Evolutionary conservation across 1,140 invertebrate genomes (phyloP).

Genomic region (fruit fly (Drosophila melanogaster)): DNA sequence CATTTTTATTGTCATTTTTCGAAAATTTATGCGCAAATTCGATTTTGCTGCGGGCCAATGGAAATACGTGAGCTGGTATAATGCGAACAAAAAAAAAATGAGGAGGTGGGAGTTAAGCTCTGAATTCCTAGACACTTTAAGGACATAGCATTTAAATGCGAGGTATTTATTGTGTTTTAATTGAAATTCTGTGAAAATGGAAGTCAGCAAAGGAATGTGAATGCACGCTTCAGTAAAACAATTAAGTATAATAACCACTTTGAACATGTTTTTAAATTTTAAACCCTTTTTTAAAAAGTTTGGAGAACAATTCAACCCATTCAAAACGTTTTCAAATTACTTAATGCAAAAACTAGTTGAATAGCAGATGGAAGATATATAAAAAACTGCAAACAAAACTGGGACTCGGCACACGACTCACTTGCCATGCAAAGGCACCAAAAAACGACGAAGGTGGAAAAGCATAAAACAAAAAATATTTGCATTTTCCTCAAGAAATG

Average conservation of each 20-base stretch:
- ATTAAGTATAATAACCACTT: no score
- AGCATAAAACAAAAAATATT: slow-evolving; percentile 52
- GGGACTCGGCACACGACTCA: slow-evolving; percentile 38
- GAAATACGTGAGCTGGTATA: slow-evolving; percentile 47
- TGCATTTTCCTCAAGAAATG: slow-evolving; percentile 66
- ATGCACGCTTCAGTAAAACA: no score
- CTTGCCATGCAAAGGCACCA: slow-evolving; percentile 38
- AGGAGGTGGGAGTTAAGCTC: slow-evolving; percentile 3
- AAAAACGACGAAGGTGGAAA: slow-evolving; percentile 34
- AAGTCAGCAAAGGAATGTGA: no score
- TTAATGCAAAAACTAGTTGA: slow-evolving; percentile 46
- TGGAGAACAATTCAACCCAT: background rate
- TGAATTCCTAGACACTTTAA: slow-evolving; percentile 15
- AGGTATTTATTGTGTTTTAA: slow-evolving; percentile 7
- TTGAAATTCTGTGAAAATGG: background rate
- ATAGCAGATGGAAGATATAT: slow-evolving; percentile 19
- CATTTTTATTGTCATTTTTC: slow-evolving; percentile 67
- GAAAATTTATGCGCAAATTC: slow-evolving; percentile 72
- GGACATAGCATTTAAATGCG: slow-evolving; percentile 2
- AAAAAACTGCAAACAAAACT: slow-evolving; percentile 27
- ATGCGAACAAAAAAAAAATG: background rate
- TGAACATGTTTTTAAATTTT: background rate
- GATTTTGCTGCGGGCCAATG: slow-evolving; percentile 37
- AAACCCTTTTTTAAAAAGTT: background rate
- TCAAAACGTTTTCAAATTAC: slow-evolving; percentile 41